Conservation (phyloP, 2,888 invertebrate genomes). For the Deilephila porcellus region DNA sequence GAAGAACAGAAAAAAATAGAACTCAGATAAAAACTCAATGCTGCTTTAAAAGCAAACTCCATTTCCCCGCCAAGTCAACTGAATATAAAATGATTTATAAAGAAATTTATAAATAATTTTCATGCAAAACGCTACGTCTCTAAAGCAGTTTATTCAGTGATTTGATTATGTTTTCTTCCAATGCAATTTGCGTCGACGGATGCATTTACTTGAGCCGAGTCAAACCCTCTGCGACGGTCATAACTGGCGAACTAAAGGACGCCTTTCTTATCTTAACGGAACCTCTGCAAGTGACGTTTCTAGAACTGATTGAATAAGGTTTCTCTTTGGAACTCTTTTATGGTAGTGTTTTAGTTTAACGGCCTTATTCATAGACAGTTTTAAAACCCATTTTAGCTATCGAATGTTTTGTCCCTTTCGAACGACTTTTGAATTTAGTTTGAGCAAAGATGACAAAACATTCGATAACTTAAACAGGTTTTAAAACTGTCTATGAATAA, state of each 20-base stretch:
- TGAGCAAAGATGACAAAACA: too few species aligned
- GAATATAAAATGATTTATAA: too few species aligned
- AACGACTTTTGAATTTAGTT: too few species aligned
- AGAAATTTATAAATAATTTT: too few species aligned
- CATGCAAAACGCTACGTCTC: neutral
- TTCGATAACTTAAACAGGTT: too few species aligned
- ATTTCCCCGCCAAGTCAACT: too few species aligned
- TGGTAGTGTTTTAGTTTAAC: neutral
- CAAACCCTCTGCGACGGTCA: neutral
- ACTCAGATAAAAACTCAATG: neutral
- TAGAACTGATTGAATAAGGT: constrained; percentile 12
- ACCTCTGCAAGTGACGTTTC: constrained; percentile 2
- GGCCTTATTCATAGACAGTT: too few species aligned
- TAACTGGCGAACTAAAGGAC: constrained; percentile 7
- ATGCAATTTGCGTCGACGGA: constrained; percentile 1
- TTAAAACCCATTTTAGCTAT: too few species aligned
- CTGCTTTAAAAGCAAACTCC: too few species aligned
- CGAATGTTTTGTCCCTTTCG: too few species aligned
- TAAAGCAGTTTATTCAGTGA: constrained; percentile 2
- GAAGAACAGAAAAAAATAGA: neutral
- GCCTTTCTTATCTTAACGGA: neutral
- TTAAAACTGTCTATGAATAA: too few species aligned
- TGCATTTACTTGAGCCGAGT: neutral
- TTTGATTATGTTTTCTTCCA: constrained; percentile 17
- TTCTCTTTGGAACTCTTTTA: neutral